Evolutionary conservation across 2,113 vertebrate species (phyloP).

Genomic region (Archocentrus centrarchus): DNA sequence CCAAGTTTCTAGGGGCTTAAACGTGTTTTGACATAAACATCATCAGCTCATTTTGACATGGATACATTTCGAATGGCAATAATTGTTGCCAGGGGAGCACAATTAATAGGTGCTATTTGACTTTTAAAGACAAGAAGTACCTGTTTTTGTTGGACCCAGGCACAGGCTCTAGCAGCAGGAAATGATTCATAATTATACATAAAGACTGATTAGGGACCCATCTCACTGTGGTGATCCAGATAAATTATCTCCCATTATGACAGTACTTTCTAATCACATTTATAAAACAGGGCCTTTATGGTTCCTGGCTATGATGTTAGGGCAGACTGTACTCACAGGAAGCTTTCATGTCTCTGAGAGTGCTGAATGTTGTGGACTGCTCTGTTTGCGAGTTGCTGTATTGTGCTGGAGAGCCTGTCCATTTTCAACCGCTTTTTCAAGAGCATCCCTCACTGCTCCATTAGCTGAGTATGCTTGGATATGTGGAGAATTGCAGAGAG

Average conservation of each 20-base stretch:
- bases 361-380: slow-evolving; percentile 43
- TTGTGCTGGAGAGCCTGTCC: slow-evolving; percentile 70
- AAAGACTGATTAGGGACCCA: slow-evolving; percentile 64
- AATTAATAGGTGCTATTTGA: slow-evolving; percentile 36
- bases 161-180: slow-evolving; percentile 31
- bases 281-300: slow-evolving; percentile 58
- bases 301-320: slow-evolving; percentile 49
- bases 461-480: slow-evolving; percentile 69
- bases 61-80: slow-evolving; percentile 9
- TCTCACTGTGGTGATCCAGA: slow-evolving; percentile 52
- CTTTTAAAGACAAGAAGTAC: slow-evolving; percentile 50
- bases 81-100: not conserved
- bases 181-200: slow-evolving; percentile 66
- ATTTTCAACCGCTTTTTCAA: slow-evolving; percentile 70
- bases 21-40: slow-evolving; percentile 1
- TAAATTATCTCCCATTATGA: slow-evolving; percentile 70
- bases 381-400: slow-evolving; percentile 68
- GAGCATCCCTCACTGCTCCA: slow-evolving; percentile 72
- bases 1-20: not conserved
- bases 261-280: slow-evolving; percentile 69
- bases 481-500: slow-evolving; percentile 48
- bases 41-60: not conserved
- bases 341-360: slow-evolving; percentile 55
- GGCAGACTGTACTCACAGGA: slow-evolving; percentile 42
- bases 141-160: slow-evolving; percentile 25